Evolutionary conservation across 2,113 vertebrate species (phyloP).

Genomic region (Chlorodrepanis virens): DNA sequence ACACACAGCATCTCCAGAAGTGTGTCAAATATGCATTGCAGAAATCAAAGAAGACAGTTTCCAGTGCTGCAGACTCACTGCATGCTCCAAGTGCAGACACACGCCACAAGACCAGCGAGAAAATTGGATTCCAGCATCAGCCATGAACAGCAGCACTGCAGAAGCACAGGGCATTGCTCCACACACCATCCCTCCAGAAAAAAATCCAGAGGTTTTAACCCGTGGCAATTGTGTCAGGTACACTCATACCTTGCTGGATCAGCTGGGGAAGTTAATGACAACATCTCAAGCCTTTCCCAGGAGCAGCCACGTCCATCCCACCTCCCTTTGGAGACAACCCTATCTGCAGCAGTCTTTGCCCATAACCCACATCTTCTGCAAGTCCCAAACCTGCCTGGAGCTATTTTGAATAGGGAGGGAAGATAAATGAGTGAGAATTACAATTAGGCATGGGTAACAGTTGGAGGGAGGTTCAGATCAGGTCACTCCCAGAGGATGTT

Average conservation of each 20-base stretch:
- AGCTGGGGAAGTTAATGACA: not conserved
- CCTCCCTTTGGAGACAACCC: not conserved
- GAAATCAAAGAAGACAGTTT: not conserved
- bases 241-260: not conserved
- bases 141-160: not conserved
- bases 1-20: not conserved
- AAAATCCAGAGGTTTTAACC: not conserved
- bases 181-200: not conserved
- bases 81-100: not conserved
- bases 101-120: rapidly evolving
- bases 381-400: not conserved
- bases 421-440: not conserved
- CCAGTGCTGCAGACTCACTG: not conserved
- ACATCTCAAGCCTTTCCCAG: not conserved
- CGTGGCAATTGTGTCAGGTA: not conserved
- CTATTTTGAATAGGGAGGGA: not conserved
- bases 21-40: not conserved
- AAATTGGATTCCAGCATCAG: not conserved
- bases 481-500: not conserved
- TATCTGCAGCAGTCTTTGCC: not conserved
- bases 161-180: not conserved
- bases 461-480: not conserved
- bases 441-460: not conserved
- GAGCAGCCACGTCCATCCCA: not conserved
- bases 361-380: not conserved